Evolutionary conservation across 2,113 vertebrate genomes (phyloP).

Genomic region (Columba janthina): DNA sequence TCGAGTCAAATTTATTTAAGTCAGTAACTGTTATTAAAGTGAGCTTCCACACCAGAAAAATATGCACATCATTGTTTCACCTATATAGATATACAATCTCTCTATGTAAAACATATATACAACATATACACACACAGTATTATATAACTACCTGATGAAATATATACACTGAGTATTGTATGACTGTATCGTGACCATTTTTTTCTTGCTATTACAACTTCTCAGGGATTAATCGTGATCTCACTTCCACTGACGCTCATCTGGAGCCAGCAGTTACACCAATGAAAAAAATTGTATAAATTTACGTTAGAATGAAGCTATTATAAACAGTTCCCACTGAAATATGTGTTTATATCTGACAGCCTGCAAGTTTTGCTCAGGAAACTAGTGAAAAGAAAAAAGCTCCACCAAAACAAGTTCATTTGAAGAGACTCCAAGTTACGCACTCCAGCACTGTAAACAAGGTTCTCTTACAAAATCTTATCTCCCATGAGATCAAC

Average conservation of each 20-base stretch:
- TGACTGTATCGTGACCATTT: not conserved
- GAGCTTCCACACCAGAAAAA: not conserved
- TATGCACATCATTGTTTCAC: not conserved
- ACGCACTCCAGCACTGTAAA: not conserved
- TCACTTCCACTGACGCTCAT: not conserved
- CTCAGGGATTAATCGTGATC: not conserved
- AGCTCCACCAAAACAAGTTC: not conserved
- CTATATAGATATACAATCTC: rapidly evolving
- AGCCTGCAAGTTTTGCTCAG: not conserved
- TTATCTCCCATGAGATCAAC: not conserved
- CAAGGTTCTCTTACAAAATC: not conserved
- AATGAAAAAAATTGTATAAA: not conserved
- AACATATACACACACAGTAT: not conserved
- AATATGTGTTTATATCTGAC: not conserved
- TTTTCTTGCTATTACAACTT: not conserved
- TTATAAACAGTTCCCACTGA: not conserved
- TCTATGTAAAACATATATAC: not conserved
- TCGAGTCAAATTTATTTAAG: too few relatives aligned
- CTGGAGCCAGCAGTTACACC: not conserved
- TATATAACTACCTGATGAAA: not conserved
- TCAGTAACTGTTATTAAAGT: not conserved
- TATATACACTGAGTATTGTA: rapidly evolving
- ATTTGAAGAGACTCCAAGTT: constrained; percentile 38
- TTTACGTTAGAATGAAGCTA: not conserved
- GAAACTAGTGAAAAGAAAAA: not conserved